phyloP scores from a whole-genome alignment of 2,113 vertebrate genomes.

The Casuarius casuarius region DNA sequence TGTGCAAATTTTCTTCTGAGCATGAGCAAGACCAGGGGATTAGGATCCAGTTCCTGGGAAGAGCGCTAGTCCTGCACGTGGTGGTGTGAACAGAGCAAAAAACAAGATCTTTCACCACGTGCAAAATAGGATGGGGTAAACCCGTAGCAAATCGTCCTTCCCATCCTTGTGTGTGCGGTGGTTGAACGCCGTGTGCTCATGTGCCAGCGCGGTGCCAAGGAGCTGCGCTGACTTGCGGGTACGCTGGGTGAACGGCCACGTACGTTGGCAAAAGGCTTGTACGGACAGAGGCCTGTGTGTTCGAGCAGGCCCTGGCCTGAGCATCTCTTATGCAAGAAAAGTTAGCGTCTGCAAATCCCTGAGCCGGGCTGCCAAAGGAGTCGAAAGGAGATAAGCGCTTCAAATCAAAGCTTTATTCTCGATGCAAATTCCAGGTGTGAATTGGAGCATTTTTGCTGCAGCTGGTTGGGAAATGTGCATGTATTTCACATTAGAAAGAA shows the following conservation, averaged over 20 bases:
- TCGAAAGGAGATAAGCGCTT: not conserved
- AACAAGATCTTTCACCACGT: accelerated
- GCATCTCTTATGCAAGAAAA: accelerated
- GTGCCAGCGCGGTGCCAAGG: too few relatives aligned
- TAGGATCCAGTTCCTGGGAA: not conserved
- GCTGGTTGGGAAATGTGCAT: not conserved
- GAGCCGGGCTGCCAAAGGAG: accelerated
- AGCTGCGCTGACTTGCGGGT: not conserved
- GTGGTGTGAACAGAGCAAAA: accelerated
- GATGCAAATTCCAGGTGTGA: not conserved
- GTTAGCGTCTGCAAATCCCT: not conserved
- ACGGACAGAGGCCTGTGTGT: accelerated
- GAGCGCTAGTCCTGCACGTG: accelerated
- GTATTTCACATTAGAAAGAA: not conserved
- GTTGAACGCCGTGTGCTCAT: not conserved
- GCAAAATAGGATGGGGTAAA: not conserved
- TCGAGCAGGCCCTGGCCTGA: accelerated
- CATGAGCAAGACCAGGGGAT: not conserved
- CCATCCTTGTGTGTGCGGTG: accelerated
- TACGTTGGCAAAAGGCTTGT: not conserved
- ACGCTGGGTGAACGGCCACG: not conserved
- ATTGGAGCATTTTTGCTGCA: not conserved
- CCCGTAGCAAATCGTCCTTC: accelerated
- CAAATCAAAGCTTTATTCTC: accelerated
- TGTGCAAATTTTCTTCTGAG: not conserved